These are phyloP conservation scores for Neoaliturus tenellus DNA, from an alignment of 2,888 invertebrate genomes.

Conservation along the genomic window DNA sequence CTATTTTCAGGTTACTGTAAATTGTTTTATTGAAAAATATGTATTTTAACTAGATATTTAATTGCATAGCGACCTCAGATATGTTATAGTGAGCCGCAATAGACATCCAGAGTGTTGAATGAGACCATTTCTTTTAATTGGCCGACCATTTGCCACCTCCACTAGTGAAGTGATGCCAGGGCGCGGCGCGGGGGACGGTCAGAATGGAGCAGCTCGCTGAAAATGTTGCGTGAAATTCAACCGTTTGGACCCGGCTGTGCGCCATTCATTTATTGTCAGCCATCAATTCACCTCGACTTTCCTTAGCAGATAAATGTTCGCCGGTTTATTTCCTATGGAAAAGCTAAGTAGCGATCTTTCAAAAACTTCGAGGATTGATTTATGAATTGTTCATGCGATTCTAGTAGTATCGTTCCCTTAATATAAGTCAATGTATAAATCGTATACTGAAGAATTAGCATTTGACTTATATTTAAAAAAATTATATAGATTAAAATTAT, in stretches of 20 bases:
- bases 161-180: neutral
- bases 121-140: conserved; percentile 11
- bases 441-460: too few species aligned
- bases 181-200: neutral
- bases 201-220: conserved; percentile 24
- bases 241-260: conserved; percentile 12
- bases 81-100: too few species aligned
- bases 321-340: neutral
- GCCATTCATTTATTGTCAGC: conserved; percentile 27
- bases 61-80: too few species aligned
- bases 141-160: conserved; percentile 9
- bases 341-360: neutral
- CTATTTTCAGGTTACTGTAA: too few species aligned
- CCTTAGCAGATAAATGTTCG: neutral
- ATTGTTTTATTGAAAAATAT: too few species aligned
- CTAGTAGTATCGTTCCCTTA: too few species aligned
- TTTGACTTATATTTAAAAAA: too few species aligned
- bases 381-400: neutral
- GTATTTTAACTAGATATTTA: too few species aligned
- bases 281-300: conserved; percentile 27
- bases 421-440: too few species aligned
- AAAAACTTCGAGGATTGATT: neutral
- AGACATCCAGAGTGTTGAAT: neutral
- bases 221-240: conserved; percentile 35
- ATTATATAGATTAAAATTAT: too few species aligned